Evolutionary conservation across 2,888 invertebrate genomes (phyloP).

Genomic region (Crepidodera aurea): DNA sequence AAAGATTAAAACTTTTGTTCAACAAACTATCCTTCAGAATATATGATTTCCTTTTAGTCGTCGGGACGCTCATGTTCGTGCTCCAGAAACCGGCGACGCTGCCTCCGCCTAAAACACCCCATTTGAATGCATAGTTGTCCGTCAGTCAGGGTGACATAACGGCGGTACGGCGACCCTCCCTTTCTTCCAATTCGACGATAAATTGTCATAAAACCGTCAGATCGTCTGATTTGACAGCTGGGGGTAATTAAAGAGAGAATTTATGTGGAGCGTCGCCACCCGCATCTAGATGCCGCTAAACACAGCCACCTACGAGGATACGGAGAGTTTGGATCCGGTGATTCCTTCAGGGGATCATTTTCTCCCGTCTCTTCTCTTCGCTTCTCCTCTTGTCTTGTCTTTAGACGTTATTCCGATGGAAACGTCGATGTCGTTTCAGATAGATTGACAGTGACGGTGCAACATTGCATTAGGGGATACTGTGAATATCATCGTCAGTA

Average conservation of each 20-base stretch:
- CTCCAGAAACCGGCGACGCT: slow-evolving; percentile 14
- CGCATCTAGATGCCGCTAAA: slow-evolving; percentile 58
- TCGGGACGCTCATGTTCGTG: neutral
- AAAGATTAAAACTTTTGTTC: too few relatives aligned
- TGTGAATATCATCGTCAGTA: too few relatives aligned
- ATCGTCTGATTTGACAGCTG: slow-evolving; percentile 74
- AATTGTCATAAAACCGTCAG: slow-evolving; percentile 78
- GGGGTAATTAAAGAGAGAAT: slow-evolving; percentile 64
- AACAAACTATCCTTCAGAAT: too few relatives aligned
- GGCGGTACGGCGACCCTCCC: slow-evolving; percentile 61
- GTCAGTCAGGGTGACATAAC: slow-evolving; percentile 74
- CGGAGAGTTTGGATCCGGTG: slow-evolving; percentile 15
- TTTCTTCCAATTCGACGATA: slow-evolving; percentile 66
- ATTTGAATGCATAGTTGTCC: slow-evolving; percentile 80
- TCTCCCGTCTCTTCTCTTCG: slow-evolving; percentile 31
- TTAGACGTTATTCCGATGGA: neutral
- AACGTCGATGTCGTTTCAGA: slow-evolving; percentile 12
- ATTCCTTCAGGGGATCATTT: slow-evolving; percentile 45
- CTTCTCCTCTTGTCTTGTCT: neutral
- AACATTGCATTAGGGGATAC: too few relatives aligned
- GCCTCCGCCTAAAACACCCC: slow-evolving; percentile 67
- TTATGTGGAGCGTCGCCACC: slow-evolving; percentile 61
- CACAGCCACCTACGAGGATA: slow-evolving; percentile 44
- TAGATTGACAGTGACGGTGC: slow-evolving; percentile 3
- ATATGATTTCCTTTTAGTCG: too few relatives aligned